A percentile compares a stretch with the other conserved stretches of the same genome.
These are phyloP conservation scores for Rhyacichthys aspro DNA, from an alignment of 2,797 vertebrate genomes.

Conservation along the genomic window DNA sequence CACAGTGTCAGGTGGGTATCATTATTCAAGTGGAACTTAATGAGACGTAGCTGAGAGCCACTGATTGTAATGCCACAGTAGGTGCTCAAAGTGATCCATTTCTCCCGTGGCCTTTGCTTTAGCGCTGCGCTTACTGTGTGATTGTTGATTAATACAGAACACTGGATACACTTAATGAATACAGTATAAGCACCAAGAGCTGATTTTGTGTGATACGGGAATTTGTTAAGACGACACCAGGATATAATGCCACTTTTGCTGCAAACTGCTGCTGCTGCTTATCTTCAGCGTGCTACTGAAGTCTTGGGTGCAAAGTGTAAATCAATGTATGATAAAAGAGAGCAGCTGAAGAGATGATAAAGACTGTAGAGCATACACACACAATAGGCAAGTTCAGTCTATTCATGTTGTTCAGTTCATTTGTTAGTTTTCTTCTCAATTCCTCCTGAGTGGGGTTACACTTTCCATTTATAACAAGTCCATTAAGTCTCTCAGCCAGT, in stretches of 20 bases:
- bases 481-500: too few species aligned
- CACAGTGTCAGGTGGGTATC: constrained; percentile 5
- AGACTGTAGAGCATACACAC: too few species aligned
- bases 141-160: constrained; percentile 9
- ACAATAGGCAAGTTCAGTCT: too few species aligned
- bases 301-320: too few species aligned
- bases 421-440: too few species aligned
- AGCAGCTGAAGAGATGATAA: too few species aligned
- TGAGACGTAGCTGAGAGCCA: constrained; percentile 13
- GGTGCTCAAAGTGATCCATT: constrained; percentile 2
- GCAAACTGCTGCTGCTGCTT: neutral
- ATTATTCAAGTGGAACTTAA: constrained; percentile 10
- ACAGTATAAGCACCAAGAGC: neutral
- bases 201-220: neutral
- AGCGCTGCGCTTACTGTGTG: constrained; percentile 1
- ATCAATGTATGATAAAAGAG: too few species aligned
- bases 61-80: constrained; percentile 16
- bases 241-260: neutral
- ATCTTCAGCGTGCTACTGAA: too few species aligned
- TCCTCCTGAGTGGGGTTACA: too few species aligned
- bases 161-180: constrained; percentile 5
- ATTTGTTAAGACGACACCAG: too few species aligned
- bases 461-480: too few species aligned
- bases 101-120: constrained; percentile 9
- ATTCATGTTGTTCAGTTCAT: too few species aligned